Percentiles rank a stretch among this genome's conserved stretches.
Conservation (phyloP, 2,797 vertebrate species). For the Myotis vivesi region DNA sequence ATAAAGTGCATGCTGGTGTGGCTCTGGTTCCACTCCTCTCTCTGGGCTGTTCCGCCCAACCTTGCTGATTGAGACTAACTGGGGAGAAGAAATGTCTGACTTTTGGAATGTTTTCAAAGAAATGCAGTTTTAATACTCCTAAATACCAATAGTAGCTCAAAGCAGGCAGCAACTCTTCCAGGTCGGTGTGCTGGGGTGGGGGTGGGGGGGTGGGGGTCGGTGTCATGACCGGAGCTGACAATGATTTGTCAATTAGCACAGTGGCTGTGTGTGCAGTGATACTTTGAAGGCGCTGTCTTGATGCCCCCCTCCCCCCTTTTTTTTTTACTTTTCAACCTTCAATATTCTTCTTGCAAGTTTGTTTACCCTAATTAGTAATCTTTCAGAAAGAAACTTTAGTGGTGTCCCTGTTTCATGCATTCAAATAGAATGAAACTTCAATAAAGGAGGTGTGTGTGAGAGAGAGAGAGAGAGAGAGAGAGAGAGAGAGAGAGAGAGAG, state of each 20-base stretch:
- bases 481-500: too few species aligned
- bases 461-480: too few species aligned
- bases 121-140: neutral
- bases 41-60: neutral
- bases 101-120: slow-evolving; percentile 15
- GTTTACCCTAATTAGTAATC: neutral
- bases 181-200: neutral
- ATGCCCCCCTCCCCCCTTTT: neutral
- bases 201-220: too few species aligned
- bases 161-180: neutral
- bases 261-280: too few species aligned
- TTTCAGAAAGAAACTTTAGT: slow-evolving; percentile 21
- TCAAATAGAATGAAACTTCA: neutral
- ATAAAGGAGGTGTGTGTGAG: neutral
- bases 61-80: neutral
- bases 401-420: neutral
- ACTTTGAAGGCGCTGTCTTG: neutral
- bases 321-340: neutral
- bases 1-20: neutral
- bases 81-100: neutral
- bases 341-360: neutral
- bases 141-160: neutral
- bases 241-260: neutral
- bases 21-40: neutral
- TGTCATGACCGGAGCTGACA: neutral